Base-by-base conservation (phyloP, 2,888 invertebrate genomes). In the Apodemia duryi region DNA sequence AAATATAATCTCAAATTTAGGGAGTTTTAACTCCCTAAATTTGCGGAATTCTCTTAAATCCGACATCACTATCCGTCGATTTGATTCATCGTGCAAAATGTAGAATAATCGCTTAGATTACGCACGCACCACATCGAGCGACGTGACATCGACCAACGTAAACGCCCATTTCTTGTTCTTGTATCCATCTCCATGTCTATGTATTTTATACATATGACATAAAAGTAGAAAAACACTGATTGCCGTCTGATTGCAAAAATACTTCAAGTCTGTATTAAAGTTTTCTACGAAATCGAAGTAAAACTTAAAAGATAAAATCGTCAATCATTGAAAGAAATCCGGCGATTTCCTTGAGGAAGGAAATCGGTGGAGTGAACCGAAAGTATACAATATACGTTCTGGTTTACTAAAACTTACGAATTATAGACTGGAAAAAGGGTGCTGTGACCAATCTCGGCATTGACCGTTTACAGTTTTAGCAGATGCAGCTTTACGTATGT, bases 71-170 rank as follows among this genome's bases (percentile, higher is more conserved):
- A 32, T 29, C 28, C 54, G 29, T 29, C 28, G 54, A 57, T 57
- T 57, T 29, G 54, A 32, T 32, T 57, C 54, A 57, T 51, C 65
- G 67, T 66, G 67, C 54, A 57, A 57, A 68, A 66, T 66, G 66
- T 68, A 68, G 69, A 63, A 67, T 69, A 72, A 71, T 74, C 75
- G 76, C 69, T 74, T 72, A 78, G 81, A 86, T 86, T 84, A 77
- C 79, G 74, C 83, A 83, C 83, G 84, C 80, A 78, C 77, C 70
- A 72, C 70, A 70, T 71, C 64, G 77, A 78, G 80, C 78, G 81
- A 81, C 82, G 76, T 72, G 74, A 76, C 71, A 70, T 66, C 67
- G 65, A 54, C 67, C 65, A 68, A 49, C 29, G 11, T 62, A 13
- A 43, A 62, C 29, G 54, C 54, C 54, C 29, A 57, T 57, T 57